Evolutionary conservation across 2,797 vertebrate genomes (phyloP).

Genomic region (Xenops minutus): DNA sequence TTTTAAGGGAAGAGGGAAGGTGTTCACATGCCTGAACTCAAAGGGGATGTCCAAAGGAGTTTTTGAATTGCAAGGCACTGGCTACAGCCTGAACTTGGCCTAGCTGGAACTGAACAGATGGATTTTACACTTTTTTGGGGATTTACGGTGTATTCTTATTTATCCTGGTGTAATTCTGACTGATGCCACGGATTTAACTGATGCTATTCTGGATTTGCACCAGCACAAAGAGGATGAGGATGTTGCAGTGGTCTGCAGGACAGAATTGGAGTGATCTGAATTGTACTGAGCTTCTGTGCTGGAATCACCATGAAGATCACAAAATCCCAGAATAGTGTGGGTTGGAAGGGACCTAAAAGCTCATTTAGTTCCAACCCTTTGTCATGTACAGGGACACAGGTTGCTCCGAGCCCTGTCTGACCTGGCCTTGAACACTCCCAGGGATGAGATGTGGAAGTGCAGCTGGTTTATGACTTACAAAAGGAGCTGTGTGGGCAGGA

Average conservation of each 20-base stretch:
- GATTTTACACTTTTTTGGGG: not conserved
- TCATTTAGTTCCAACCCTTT: not conserved
- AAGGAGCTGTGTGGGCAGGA: not conserved
- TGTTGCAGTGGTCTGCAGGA: not conserved
- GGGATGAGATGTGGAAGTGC: not conserved
- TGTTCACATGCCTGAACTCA: not conserved
- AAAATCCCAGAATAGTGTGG: not conserved
- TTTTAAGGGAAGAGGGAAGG: slow-evolving; percentile 5
- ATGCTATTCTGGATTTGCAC: not conserved
- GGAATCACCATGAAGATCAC: not conserved
- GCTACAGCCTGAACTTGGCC: not conserved
- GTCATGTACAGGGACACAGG: not conserved
- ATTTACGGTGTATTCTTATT: not conserved
- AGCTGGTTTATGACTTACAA: not conserved
- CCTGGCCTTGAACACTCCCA: not conserved
- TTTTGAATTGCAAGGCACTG: slow-evolving; percentile 3
- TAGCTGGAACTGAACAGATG: not conserved
- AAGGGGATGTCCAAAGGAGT: slow-evolving; percentile 17
- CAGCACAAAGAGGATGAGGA: not conserved
- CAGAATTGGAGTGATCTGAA: not conserved
- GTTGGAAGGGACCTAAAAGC: not conserved
- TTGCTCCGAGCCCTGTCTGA: not conserved
- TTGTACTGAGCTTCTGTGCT: not conserved
- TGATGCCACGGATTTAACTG: not conserved
- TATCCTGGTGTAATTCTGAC: not conserved